Conservation (phyloP, 2,113 vertebrate genomes). For the Drymodes brunneopygia region DNA sequence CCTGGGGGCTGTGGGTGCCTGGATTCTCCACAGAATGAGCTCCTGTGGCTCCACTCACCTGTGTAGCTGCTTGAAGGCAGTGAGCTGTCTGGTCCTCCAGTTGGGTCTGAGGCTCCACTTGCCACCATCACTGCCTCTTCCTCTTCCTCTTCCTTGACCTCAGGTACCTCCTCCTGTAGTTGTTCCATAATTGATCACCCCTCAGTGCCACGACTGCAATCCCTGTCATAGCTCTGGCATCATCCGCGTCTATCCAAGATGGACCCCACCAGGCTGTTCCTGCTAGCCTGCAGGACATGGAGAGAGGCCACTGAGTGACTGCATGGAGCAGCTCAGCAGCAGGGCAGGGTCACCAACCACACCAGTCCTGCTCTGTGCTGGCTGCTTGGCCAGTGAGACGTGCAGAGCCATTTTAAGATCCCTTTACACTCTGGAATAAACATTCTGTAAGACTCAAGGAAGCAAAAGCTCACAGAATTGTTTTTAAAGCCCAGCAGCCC, state of each 20-base stretch:
- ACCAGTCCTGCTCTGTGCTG: not conserved
- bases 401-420: not conserved
- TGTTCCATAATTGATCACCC: constrained; percentile 80
- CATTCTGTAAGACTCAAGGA: not conserved
- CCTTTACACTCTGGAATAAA: not conserved
- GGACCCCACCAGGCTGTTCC: constrained; percentile 68
- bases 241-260: constrained; percentile 69
- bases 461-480: not conserved
- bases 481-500: not conserved
- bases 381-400: not conserved
- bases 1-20: not conserved
- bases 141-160: constrained; percentile 80
- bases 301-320: not conserved
- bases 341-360: not conserved
- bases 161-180: constrained; percentile 77
- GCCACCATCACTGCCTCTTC: constrained; percentile 70
- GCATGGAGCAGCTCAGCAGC: not conserved
- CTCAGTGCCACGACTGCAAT: constrained; percentile 75
- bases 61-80: constrained; percentile 75
- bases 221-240: constrained; percentile 82
- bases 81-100: constrained; percentile 66
- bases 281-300: constrained; percentile 47
- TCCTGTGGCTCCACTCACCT: constrained; percentile 37
- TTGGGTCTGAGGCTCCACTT: constrained; percentile 58
- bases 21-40: not conserved